Conservation (phyloP, 2,113 vertebrate species). For the Platysternon megacephalum region DNA sequence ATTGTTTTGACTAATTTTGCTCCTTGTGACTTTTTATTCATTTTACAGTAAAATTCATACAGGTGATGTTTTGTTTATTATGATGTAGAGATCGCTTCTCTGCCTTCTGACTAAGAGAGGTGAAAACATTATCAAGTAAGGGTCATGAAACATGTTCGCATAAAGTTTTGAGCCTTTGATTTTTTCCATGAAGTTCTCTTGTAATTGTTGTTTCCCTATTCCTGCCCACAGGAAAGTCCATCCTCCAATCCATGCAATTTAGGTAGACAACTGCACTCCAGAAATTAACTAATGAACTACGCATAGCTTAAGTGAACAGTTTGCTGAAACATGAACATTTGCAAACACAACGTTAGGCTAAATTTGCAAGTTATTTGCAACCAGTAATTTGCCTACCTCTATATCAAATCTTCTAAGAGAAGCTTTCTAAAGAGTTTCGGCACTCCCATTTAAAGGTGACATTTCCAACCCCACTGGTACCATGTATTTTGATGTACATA, state of each 20-base stretch:
- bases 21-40: neutral
- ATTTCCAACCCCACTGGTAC: neutral
- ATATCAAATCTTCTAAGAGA: slow-evolving; percentile 1
- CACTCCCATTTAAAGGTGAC: neutral
- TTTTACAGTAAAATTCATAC: neutral
- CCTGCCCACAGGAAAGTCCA: neutral
- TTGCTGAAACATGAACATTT: slow-evolving; percentile 19
- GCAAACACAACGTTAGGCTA: neutral
- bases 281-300: slow-evolving; percentile 38
- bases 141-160: neutral
- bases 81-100: no score
- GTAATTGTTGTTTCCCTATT: neutral
- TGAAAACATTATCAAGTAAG: no score
- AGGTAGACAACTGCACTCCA: neutral
- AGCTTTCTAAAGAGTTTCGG: neutral
- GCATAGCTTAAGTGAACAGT: neutral
- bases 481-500: neutral
- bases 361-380: neutral
- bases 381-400: neutral
- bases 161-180: neutral
- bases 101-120: no score
- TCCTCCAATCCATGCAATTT: neutral
- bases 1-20: neutral
- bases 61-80: neutral
- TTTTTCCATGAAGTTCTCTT: neutral